phyloP scores from a whole-genome alignment of 1,140 invertebrate species.

The Solenopsis invicta region DNA sequence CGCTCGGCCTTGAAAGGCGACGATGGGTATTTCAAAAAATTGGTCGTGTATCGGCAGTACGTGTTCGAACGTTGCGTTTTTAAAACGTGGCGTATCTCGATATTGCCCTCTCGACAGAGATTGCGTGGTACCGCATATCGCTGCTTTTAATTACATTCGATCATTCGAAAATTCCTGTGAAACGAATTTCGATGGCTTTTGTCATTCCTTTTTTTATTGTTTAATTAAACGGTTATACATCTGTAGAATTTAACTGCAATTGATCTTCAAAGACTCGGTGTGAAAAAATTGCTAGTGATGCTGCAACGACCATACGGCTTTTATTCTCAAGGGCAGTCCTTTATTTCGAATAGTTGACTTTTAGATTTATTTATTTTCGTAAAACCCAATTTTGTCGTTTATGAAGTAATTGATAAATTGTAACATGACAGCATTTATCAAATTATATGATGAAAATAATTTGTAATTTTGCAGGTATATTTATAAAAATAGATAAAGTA shows the following conservation, averaged over 20 bases:
- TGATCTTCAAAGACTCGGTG: neutral
- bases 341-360: too few species aligned
- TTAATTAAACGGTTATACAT: neutral
- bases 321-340: too few species aligned
- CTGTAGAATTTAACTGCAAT: neutral
- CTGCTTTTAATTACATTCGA: neutral
- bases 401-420: too few species aligned
- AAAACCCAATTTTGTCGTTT: too few species aligned
- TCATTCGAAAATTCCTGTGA: neutral
- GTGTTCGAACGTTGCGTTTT: neutral
- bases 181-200: neutral
- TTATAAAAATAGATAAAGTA: too few species aligned
- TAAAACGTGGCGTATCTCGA: conserved; percentile 3
- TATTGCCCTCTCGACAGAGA: neutral
- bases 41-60: neutral
- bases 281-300: neutral
- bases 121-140: neutral
- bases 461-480: too few species aligned
- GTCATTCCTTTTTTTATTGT: neutral
- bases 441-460: too few species aligned
- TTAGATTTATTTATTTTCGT: too few species aligned
- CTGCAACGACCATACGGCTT: too few species aligned
- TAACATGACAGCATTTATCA: too few species aligned
- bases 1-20: neutral
- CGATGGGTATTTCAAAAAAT: conserved; percentile 8